Evolutionary conservation across 2,797 vertebrate species (phyloP).

Genomic region (Carapus acus): DNA sequence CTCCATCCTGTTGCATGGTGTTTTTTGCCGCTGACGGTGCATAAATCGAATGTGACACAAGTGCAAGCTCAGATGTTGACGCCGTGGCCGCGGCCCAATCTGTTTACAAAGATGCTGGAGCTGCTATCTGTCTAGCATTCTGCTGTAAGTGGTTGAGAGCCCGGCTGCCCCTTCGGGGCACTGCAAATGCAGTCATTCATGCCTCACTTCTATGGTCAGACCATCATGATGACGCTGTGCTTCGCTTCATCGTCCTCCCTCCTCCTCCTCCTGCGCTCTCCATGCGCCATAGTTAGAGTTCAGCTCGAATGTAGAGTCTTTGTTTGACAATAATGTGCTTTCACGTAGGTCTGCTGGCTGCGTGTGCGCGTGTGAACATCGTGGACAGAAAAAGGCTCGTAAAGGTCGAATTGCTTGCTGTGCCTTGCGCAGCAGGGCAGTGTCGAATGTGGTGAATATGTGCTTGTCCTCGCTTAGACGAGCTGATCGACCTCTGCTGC

Average conservation of each 20-base stretch:
- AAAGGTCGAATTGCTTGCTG: slow-evolving; percentile 16
- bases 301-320: slow-evolving; percentile 35
- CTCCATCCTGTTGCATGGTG: not conserved
- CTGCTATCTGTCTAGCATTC: slow-evolving; percentile 46
- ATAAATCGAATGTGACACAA: not conserved
- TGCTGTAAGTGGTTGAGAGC: slow-evolving; percentile 59
- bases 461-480: slow-evolving; percentile 30
- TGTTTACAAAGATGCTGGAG: not conserved
- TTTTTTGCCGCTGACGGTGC: slow-evolving; percentile 4
- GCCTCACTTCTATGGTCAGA: slow-evolving; percentile 62
- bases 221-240: slow-evolving; percentile 64
- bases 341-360: slow-evolving; percentile 8
- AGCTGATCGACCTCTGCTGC: not conserved
- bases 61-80: slow-evolving; percentile 24
- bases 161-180: slow-evolving; percentile 60
- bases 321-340: slow-evolving; percentile 18
- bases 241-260: slow-evolving; percentile 39
- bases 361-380: not conserved
- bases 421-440: slow-evolving; percentile 8
- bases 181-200: slow-evolving; percentile 62
- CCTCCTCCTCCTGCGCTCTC: slow-evolving; percentile 36
- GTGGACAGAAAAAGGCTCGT: slow-evolving; percentile 13
- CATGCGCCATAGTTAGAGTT: slow-evolving; percentile 32
- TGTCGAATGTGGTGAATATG: slow-evolving; percentile 19
- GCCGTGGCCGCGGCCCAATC: slow-evolving; percentile 31